Evolutionary conservation across 2,113 vertebrate genomes (phyloP), one percentile per base, ranked within the genome.

Genomic region (Mastomys natalensis): DNA sequence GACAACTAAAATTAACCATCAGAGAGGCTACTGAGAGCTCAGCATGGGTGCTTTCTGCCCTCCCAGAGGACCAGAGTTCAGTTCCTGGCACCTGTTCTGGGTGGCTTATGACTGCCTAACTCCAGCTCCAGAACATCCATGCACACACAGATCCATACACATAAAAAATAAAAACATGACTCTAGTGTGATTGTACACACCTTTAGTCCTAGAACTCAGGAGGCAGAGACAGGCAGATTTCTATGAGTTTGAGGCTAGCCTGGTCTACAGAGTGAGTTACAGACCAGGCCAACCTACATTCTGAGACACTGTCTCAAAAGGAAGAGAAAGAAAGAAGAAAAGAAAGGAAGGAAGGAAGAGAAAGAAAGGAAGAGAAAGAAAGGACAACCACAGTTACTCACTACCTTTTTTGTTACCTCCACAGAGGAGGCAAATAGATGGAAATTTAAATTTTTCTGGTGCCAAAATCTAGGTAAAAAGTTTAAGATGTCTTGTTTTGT

Each of bases 391-490:
- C 5, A 40, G 11, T 37, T 73, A 7, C 58, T 77, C 43, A 31
- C 76, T 8, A 62, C 26, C 31, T 76, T 24, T 24, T 82, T 37
- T 43, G 45, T 74, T 58, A 88, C 55, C 93, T 94, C 40, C 43
- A 73, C 11, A 55, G 51, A 90, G 26, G 48, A 84, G 40, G 21
- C 66, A 43, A 58, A 19, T 37, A 87, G 34, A 24, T 84, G 40
- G 51, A 11, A 95, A 88, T 81, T 89, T 62, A 90, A 94, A 84
- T 48, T 24, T 88, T 94, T 87, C 90, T 86, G 21, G 29, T 87
- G 29, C 58, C 89, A 90, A 76, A 34, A 91, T 85, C 21, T 37
- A 93, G 64, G 58, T 88, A 78, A 97, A 82, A 74, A 55, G 68
- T 21, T 37, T 55, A 92, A 68, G 89, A 93, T 1, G 1, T 34